A percentile compares a stretch with the other conserved stretches of the same genome.
Conservation (phyloP, 2,888 invertebrate species). For the Drosophila buzzatii region DNA sequence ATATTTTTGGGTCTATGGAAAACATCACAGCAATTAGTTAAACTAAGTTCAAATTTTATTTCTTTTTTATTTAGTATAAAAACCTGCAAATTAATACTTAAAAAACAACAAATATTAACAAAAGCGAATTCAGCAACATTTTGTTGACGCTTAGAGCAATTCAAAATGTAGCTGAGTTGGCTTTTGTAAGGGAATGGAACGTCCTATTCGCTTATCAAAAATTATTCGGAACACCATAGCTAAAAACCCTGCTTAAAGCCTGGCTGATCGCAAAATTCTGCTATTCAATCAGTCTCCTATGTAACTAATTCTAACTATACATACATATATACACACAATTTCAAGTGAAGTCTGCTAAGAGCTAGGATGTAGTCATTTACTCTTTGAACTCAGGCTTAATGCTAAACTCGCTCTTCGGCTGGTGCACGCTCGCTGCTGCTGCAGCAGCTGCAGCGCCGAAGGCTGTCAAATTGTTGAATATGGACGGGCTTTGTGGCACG, state of each 20-base stretch:
- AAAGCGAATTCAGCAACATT: constrained; percentile 73
- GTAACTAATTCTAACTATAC: constrained; percentile 27
- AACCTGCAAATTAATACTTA: constrained; percentile 52
- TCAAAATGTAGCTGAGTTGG: constrained; percentile 67
- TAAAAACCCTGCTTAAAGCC: constrained; percentile 40
- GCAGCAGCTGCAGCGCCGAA: constrained; percentile 74
- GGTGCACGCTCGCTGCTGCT: constrained; percentile 67
- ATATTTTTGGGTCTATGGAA: constrained; percentile 41
- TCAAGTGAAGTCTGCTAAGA: not conserved
- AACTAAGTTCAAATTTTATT: constrained; percentile 60
- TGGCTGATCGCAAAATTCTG: constrained; percentile 44
- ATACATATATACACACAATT: not conserved
- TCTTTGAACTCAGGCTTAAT: constrained; percentile 77
- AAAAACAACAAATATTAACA: constrained; percentile 28
- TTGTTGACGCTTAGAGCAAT: not conserved
- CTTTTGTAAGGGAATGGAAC: constrained; percentile 53
- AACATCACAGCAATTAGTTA: constrained; percentile 75
- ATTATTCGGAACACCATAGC: not conserved
- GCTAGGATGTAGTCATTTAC: constrained; percentile 40
- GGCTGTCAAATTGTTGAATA: constrained; percentile 75
- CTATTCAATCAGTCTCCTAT: constrained; percentile 55
- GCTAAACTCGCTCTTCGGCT: constrained; percentile 70
- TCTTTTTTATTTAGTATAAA: constrained; percentile 31
- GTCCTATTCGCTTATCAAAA: constrained; percentile 27
- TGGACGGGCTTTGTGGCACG: constrained; percentile 61